These are phyloP conservation scores for Euclidia mi DNA, from an alignment of 2,888 invertebrate genomes.

Conservation along the genomic window DNA sequence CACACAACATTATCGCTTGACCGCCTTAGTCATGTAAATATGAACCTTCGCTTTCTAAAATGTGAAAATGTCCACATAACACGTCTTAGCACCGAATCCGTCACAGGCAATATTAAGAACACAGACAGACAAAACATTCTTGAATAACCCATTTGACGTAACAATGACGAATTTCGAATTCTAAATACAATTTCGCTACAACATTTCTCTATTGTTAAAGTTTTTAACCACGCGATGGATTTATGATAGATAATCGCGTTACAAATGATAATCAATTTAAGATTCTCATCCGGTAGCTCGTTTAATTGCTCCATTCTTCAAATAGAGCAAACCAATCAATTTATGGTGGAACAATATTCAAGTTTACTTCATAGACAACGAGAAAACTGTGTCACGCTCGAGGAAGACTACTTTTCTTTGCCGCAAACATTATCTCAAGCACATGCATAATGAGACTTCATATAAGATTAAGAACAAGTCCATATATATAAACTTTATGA, in stretches of 20 bases:
- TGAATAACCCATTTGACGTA: constrained; percentile 61
- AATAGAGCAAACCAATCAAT: constrained; percentile 74
- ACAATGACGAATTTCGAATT: constrained; percentile 59
- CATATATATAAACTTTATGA: no score
- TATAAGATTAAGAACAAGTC: no score
- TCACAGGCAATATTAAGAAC: constrained; percentile 57
- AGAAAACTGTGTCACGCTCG: constrained; percentile 20
- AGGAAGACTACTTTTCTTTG: constrained; percentile 17
- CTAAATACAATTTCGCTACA: constrained; percentile 43
- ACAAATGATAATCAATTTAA: constrained; percentile 58
- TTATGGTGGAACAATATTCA: constrained; percentile 50
- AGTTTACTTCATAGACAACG: constrained; percentile 51
- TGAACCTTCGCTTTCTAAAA: constrained; percentile 88
- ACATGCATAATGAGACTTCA: background rate
- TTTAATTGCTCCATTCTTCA: constrained; percentile 69
- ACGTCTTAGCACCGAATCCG: constrained; percentile 70
- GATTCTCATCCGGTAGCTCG: constrained; percentile 67
- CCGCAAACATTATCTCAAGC: background rate
- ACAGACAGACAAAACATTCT: constrained; percentile 47
- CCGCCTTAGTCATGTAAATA: constrained; percentile 80
- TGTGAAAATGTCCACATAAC: constrained; percentile 75
- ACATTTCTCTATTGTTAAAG: constrained; percentile 29
- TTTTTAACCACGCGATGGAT: constrained; percentile 50
- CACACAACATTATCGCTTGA: constrained; percentile 57
- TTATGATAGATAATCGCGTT: constrained; percentile 38